These are phyloP conservation scores for Achroia grisella DNA, from an alignment of 1,140 invertebrate species.

Conservation along the genomic window DNA sequence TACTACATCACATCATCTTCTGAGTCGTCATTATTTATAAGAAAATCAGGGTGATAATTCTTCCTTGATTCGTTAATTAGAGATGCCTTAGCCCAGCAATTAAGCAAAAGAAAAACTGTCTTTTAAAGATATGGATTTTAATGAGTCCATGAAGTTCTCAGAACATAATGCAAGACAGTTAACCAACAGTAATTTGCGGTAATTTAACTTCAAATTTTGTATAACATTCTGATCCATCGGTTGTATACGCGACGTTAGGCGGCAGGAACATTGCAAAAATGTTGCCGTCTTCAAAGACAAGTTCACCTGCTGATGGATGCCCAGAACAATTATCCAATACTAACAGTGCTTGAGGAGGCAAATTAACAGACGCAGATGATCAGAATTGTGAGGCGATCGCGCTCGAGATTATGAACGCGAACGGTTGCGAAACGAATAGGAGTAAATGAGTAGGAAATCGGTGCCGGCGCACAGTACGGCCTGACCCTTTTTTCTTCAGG, in stretches of 20 bases:
- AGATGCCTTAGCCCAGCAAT: constrained; percentile 3
- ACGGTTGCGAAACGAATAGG: too few relatives aligned
- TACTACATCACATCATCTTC: constrained; percentile 3
- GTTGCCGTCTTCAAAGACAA: constrained; percentile 1
- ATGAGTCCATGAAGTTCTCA: constrained; percentile 2
- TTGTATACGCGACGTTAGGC: constrained; percentile 1
- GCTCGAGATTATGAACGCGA: too few relatives aligned
- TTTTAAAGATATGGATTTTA: not conserved
- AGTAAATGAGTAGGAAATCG: too few relatives aligned
- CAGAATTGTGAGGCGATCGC: too few relatives aligned
- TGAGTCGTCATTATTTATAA: not conserved
- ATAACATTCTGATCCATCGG: not conserved
- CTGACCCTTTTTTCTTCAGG: too few relatives aligned
- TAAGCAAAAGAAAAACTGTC: constrained; percentile 3
- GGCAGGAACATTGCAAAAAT: constrained; percentile 5
- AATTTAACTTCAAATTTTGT: not conserved
- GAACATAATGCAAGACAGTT: constrained; percentile 3
- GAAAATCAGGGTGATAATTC: constrained; percentile 3
- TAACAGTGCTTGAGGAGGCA: constrained; percentile 5
- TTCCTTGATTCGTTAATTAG: constrained; percentile 4
- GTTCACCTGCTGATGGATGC: constrained; percentile 5
- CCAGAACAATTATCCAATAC: constrained; percentile 4
- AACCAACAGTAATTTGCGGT: constrained; percentile 3
- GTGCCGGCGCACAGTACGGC: not conserved
- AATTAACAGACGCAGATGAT: constrained; percentile 8